A percentile compares a stretch with the other conserved stretches of the same genome.
Conservation (phyloP, 2,113 vertebrate species). For the Gnathonemus echidnorhynchus region DNA sequence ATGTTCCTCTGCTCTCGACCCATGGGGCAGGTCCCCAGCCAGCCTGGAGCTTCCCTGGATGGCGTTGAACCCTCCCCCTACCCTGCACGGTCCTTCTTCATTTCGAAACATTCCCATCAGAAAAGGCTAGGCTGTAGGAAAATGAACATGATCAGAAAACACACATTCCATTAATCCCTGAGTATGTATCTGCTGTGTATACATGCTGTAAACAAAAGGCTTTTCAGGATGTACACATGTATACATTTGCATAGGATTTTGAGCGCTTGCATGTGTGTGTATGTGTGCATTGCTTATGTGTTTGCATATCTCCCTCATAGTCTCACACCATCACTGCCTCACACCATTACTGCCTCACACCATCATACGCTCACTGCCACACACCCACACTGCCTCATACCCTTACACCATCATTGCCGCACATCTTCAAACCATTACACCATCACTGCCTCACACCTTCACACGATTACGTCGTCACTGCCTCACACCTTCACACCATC, state of each 20-base stretch:
- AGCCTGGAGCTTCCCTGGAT: neutral
- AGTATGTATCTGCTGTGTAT: neutral
- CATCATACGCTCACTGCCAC: neutral
- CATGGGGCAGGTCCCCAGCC: neutral
- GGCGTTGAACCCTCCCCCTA: neutral
- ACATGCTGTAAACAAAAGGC: neutral
- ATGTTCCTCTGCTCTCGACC: neutral
- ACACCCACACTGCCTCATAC: neutral
- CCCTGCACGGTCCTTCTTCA: neutral
- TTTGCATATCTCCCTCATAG: neutral
- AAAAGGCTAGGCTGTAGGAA: neutral
- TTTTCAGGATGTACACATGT: neutral
- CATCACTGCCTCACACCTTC: neutral
- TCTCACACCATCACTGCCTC: neutral
- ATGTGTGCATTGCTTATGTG: neutral
- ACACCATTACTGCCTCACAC: neutral
- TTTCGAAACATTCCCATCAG: neutral
- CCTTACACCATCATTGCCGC: neutral
- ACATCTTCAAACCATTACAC: neutral
- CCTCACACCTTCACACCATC: too few relatives aligned
- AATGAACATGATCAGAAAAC: neutral
- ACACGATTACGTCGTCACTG: too few relatives aligned
- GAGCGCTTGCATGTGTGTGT: neutral
- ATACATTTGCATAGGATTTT: neutral
- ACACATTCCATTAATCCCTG: neutral